phyloP scores from a whole-genome alignment of 1,140 invertebrate species.

The Meloidogyne chitwoodi region DNA sequence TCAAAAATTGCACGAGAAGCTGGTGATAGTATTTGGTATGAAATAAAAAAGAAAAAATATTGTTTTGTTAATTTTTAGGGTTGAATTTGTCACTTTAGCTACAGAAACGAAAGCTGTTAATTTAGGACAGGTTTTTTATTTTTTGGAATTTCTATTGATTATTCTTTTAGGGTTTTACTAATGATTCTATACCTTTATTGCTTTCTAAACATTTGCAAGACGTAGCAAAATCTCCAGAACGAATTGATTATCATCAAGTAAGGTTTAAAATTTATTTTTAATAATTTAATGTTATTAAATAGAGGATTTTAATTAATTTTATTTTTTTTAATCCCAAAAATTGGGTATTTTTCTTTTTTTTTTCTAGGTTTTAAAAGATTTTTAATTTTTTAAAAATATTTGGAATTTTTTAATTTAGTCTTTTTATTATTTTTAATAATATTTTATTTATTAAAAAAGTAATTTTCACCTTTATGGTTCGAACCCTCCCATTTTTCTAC shows the following conservation, averaged over 20 bases:
- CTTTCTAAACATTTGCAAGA: conserved; percentile 75
- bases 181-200: conserved; percentile 79
- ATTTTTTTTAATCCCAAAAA: no score
- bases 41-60: neutral
- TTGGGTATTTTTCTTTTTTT: no score
- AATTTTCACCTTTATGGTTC: no score
- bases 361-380: no score
- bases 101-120: conserved; percentile 83
- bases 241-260: conserved; percentile 76
- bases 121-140: conserved; percentile 72
- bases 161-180: conserved; percentile 76
- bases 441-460: no score
- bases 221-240: conserved; percentile 67
- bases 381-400: no score
- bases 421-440: neutral
- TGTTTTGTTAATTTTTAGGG: conserved; percentile 67
- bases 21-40: conserved; percentile 25
- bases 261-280: neutral
- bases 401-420: neutral
- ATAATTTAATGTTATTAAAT: no score
- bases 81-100: conserved; percentile 85
- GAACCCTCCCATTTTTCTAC: no score
- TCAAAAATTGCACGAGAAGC: conserved; percentile 20
- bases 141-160: neutral
- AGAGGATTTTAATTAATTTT: no score